Evolutionary conservation across 1,140 invertebrate species (phyloP), one percentile per base, ranked within the genome.

Genomic region (Macrocentrus cingulum): DNA sequence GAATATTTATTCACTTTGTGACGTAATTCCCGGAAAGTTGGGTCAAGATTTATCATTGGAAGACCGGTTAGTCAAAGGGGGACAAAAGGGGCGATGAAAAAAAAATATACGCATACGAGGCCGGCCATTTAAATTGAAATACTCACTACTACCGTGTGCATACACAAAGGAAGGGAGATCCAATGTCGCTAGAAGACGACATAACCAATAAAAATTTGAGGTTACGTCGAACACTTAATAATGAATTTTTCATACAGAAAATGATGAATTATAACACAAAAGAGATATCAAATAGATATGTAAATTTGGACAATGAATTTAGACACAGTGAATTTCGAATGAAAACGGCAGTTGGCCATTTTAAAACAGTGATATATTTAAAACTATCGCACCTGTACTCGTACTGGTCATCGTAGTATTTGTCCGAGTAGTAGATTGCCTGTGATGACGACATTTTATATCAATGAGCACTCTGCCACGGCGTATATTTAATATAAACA

Each of bases 381-480:
- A 39, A 51, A 11, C 15, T 16, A 46, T 69, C 76, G 67, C 81
- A 91, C 90, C 91, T 88, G 81, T 93, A 94, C 80, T 94, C 91
- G 66, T 87, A 90, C 64, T 89, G 83, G 57, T 92, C 90, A 73
- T 94, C 91, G 72, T 87, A 90, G 74, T 97, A 97, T 84, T 94
- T 95, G 56, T 92, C 89, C 0, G 93, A 95, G 78, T 96, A 96
- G 69, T 91, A 94, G 64, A 95, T 94, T 23, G 34, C 44, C 18
- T 56, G n/a, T 53, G 13, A 64, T 82, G 79, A 16, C 34, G 23
- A 13, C 22, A 51, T 45, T 59, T 53, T 15, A 22, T 45, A 8
- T 56, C 25, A 29, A 29, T 29, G 9, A 9, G 9, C 25, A 29
- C 4, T 29, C n/a, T n/a, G n/a, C n/a, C n/a, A n/a, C n/a, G n/a